Evolutionary conservation across 2,113 vertebrate species (phyloP).

Genomic region (Sardina pilchardus): DNA sequence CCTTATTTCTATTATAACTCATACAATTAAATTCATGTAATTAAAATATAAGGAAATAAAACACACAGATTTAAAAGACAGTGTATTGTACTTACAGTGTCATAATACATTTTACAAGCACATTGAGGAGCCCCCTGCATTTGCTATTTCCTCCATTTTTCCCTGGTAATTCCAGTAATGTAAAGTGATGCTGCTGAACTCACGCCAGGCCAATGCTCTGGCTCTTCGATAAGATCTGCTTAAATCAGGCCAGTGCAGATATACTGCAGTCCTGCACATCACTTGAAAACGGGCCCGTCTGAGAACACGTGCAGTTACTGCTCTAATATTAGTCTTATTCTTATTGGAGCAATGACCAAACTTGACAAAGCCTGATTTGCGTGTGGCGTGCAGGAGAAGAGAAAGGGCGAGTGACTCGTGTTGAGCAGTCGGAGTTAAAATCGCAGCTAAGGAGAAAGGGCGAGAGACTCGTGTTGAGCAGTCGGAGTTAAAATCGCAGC

Average conservation of each 20-base stretch:
- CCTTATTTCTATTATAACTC: background rate
- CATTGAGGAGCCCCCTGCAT: background rate
- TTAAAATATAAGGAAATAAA: background rate
- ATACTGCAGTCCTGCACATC: constrained; percentile 20
- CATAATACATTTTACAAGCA: background rate
- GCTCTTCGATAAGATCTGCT: constrained; percentile 21
- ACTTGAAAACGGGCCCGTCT: background rate
- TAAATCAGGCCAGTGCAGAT: constrained; percentile 27
- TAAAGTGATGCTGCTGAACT: background rate
- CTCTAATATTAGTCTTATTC: background rate
- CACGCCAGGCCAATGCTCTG: background rate
- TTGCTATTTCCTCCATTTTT: background rate
- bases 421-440: constrained; percentile 17
- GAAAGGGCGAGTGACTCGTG: constrained; percentile 1
- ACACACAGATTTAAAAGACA: background rate
- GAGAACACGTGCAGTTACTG: background rate
- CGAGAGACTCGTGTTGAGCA: constrained; percentile 1
- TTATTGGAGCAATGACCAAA: background rate
- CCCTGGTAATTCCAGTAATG: background rate
- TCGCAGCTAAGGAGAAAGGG: constrained; percentile 8
- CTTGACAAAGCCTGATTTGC: background rate
- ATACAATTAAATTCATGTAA: background rate
- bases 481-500: constrained; percentile 25
- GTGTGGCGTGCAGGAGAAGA: too few relatives aligned
- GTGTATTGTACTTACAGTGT: background rate